Evolutionary conservation across 2,113 vertebrate genomes (phyloP).

Genomic region (Xyrauchen texanus): DNA sequence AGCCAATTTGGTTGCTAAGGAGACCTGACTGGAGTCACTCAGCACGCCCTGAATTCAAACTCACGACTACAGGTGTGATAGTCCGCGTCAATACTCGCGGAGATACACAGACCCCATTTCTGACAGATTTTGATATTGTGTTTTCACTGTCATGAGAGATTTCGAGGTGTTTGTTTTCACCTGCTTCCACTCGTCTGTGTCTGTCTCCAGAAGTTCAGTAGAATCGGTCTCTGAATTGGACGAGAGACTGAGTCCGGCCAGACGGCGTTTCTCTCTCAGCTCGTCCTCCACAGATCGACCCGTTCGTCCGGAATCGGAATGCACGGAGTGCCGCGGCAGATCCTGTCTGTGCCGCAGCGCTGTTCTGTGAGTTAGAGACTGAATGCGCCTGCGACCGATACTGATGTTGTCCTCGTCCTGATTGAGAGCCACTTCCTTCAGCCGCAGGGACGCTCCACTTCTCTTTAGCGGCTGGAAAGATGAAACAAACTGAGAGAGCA

Average conservation of each 20-base stretch:
- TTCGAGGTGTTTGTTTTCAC: conserved; percentile 60
- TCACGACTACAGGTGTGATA: no score
- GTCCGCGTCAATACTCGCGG: no score
- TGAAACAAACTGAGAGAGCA: conserved; percentile 78
- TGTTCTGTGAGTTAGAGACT: conserved; percentile 57
- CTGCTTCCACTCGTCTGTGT: conserved; percentile 82
- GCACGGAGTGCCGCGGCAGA: conserved; percentile 55
- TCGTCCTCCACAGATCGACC: conserved; percentile 76
- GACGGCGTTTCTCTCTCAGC: conserved; percentile 26
- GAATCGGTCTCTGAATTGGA: conserved; percentile 56
- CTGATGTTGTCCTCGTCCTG: background rate
- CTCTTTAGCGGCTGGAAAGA: conserved; percentile 75
- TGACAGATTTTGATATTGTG: no score
- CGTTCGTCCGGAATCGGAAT: conserved; percentile 56
- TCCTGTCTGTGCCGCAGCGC: background rate
- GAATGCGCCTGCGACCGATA: conserved; percentile 52
- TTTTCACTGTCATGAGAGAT: no score
- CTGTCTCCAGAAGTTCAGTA: conserved; percentile 52
- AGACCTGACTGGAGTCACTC: no score
- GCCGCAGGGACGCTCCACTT: background rate
- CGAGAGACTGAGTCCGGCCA: background rate
- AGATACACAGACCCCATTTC: no score
- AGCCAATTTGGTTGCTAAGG: no score
- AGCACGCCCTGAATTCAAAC: no score
- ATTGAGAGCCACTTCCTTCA: background rate